Percentiles rank a stretch among this genome's conserved stretches.
phyloP scores from a whole-genome alignment of 2,797 vertebrate genomes.

The Dallia pectoralis region DNA sequence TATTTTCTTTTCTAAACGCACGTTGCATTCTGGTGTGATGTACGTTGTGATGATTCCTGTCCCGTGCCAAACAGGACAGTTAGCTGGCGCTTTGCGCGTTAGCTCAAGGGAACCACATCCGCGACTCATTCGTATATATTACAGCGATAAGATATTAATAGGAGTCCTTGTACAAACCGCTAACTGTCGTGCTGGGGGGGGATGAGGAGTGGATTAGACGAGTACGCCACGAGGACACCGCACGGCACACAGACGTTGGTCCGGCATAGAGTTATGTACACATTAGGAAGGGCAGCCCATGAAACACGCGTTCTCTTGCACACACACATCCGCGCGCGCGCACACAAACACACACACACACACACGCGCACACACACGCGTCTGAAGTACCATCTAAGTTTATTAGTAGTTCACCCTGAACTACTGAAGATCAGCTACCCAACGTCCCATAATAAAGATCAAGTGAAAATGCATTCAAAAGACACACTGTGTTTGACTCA shows the following conservation, averaged over 20 bases:
- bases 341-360: slow-evolving; percentile 7
- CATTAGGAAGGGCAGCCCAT: slow-evolving; percentile 1
- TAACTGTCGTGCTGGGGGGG: slow-evolving; percentile 53
- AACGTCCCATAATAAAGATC: slow-evolving; percentile 30
- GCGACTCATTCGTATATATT: not conserved
- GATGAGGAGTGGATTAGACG: slow-evolving; percentile 55
- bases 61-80: slow-evolving; percentile 39
- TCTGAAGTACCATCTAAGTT: not conserved
- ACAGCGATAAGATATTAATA: slow-evolving; percentile 27
- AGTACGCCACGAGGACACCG: slow-evolving; percentile 46
- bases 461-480: slow-evolving; percentile 35
- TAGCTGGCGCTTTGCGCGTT: too few relatives aligned
- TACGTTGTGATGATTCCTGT: too few relatives aligned
- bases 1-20: too few relatives aligned
- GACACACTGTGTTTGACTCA: slow-evolving; percentile 23
- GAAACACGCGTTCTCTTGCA: not conserved
- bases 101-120: too few relatives aligned
- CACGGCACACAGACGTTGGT: slow-evolving; percentile 22
- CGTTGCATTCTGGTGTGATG: too few relatives aligned
- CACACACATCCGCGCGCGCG: slow-evolving; percentile 13
- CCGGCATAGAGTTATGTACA: slow-evolving; percentile 33
- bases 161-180: slow-evolving; percentile 53
- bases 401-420: slow-evolving; percentile 25
- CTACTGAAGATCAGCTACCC: slow-evolving; percentile 37
- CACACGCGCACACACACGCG: not conserved